A percentile compares a stretch with the other conserved stretches of the same genome.
Conservation (phyloP, 1,140 invertebrate genomes). For the Trichogramma pretiosum region DNA sequence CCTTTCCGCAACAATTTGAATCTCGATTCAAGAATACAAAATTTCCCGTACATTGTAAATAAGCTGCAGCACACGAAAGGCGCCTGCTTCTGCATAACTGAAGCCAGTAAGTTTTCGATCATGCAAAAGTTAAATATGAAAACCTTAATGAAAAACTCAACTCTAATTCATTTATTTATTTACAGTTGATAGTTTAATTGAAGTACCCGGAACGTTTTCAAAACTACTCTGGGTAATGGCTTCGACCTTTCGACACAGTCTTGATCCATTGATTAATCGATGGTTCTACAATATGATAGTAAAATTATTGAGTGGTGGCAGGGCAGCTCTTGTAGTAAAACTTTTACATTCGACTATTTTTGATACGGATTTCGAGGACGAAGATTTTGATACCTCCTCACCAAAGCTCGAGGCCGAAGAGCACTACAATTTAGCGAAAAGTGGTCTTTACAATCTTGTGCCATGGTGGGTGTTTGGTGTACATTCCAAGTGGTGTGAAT, state of each 20-base stretch:
- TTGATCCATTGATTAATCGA: conserved; percentile 33
- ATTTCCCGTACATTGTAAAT: conserved; percentile 25
- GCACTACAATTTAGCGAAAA: conserved; percentile 31
- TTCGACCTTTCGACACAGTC: conserved; percentile 25
- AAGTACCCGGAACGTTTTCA: conserved; percentile 26
- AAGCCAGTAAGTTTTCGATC: conserved; percentile 29
- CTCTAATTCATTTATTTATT: too few relatives aligned
- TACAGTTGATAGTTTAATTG: conserved; percentile 34
- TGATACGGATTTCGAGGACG: conserved; percentile 21
- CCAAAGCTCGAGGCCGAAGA: conserved; percentile 18
- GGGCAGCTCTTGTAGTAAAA: conserved; percentile 36
- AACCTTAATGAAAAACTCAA: neutral
- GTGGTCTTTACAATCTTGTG: conserved; percentile 32
- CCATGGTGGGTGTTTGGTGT: conserved; percentile 36
- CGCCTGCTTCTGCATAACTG: conserved; percentile 32
- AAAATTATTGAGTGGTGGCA: conserved; percentile 37
- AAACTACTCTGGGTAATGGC: conserved; percentile 33
- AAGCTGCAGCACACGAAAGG: conserved; percentile 34
- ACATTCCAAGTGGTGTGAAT: conserved; percentile 32
- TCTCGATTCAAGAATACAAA: conserved; percentile 23
- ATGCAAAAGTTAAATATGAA: neutral
- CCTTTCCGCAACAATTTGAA: conserved; percentile 36
- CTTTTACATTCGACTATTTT: conserved; percentile 34
- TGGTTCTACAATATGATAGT: conserved; percentile 29
- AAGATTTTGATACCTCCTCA: conserved; percentile 19